phyloP scores from a whole-genome alignment of 2,113 vertebrate genomes.

The Baryphthengus martii region DNA sequence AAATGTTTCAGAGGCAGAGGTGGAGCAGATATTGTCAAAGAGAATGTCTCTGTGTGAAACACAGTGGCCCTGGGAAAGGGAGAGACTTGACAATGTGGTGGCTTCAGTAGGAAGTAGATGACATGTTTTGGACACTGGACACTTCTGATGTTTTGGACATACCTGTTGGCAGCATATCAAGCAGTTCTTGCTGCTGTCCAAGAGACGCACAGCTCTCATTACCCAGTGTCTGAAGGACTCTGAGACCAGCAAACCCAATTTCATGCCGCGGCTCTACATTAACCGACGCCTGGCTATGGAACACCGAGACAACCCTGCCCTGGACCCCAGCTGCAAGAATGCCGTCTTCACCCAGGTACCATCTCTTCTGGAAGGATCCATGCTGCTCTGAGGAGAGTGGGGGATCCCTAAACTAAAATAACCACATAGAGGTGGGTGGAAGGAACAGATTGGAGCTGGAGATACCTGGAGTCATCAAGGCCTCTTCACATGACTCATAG shows the following conservation, averaged over 20 bases:
- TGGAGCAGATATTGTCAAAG: neutral
- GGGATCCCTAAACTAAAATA: neutral
- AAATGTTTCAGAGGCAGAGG: neutral
- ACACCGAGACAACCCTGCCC: conserved; percentile 89
- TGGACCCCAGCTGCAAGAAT: conserved; percentile 89
- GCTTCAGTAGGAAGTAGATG: neutral
- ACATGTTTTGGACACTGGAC: neutral
- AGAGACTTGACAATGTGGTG: neutral
- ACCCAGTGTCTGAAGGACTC: conserved; percentile 95
- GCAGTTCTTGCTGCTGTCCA: conserved; percentile 93
- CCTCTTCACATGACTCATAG: neutral
- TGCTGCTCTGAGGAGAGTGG: neutral
- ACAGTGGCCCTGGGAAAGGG: neutral
- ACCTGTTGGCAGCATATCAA: conserved; percentile 84
- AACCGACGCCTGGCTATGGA: conserved; percentile 97
- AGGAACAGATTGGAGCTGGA: neutral
- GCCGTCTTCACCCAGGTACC: conserved; percentile 92
- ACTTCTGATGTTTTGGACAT: neutral
- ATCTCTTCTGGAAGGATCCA: neutral
- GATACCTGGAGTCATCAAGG: neutral
- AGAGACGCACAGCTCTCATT: conserved; percentile 89
- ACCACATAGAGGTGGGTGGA: neutral
- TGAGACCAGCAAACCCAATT: conserved; percentile 92
- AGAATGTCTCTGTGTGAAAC: neutral
- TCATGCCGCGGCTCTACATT: conserved; percentile 98